Conservation (phyloP, 2,113 vertebrate genomes). For the Notothenia coriiceps region DNA sequence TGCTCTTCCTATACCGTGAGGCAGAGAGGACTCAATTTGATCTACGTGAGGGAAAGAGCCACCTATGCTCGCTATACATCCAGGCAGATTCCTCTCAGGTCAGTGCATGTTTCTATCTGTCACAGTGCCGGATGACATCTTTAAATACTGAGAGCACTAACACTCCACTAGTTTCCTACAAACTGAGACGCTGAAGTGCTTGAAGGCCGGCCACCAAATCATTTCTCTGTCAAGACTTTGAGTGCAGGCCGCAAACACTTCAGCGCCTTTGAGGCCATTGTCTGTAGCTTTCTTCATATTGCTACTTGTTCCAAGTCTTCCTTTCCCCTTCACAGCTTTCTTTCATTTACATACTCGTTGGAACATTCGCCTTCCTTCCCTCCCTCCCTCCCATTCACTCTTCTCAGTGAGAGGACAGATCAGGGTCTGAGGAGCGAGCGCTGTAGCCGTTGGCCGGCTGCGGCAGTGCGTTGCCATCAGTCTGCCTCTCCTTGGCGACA, state of each 20-base stretch:
- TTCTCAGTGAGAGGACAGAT: conserved; percentile 76
- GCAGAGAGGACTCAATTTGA: conserved; percentile 76
- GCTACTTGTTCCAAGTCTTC: conserved; percentile 68
- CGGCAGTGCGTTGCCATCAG: conserved; percentile 56
- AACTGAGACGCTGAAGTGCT: conserved; percentile 57
- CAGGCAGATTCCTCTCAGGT: conserved; percentile 74
- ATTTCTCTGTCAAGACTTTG: conserved; percentile 14
- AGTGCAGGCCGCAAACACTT: conserved; percentile 58
- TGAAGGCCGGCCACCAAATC: conserved; percentile 47
- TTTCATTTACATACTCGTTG: conserved; percentile 68
- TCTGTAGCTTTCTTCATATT: conserved; percentile 52
- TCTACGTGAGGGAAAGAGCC: conserved; percentile 72
- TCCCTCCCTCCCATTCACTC: conserved; percentile 24
- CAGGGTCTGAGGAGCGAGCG: conserved; percentile 66
- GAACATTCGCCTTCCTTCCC: conserved; percentile 68
- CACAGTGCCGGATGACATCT: conserved; percentile 73
- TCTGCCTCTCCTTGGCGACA: conserved; percentile 63
- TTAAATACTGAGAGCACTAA: conserved; percentile 60
- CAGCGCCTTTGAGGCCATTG: conserved; percentile 60
- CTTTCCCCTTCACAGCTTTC: conserved; percentile 40
- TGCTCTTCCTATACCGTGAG: conserved; percentile 58
- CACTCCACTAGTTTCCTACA: conserved; percentile 52
- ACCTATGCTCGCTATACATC: conserved; percentile 71
- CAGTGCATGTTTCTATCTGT: conserved; percentile 71
- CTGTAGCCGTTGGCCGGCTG: conserved; percentile 84